Evolutionary conservation across 2,888 invertebrate genomes (phyloP).

Genomic region (Galerucella pusilla): DNA sequence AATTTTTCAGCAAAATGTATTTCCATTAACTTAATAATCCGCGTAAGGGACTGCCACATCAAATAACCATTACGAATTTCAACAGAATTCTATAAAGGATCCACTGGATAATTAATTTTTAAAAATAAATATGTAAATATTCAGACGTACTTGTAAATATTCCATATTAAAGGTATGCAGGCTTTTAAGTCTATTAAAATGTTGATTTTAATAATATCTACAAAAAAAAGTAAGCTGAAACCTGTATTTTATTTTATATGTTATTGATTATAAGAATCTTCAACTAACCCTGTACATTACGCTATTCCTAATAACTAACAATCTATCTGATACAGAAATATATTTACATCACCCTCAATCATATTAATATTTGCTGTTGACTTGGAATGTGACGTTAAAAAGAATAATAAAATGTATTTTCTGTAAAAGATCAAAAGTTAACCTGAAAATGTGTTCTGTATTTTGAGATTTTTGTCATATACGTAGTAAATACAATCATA

Average conservation of each 20-base stretch:
- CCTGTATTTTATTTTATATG: too few species aligned
- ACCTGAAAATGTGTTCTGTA: not conserved
- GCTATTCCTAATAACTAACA: too few species aligned
- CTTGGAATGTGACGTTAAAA: too few species aligned
- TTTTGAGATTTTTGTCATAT: not conserved
- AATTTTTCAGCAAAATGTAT: conserved; percentile 23
- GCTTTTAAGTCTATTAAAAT: too few species aligned
- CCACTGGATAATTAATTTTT: not conserved
- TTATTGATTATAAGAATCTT: too few species aligned
- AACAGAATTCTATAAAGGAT: not conserved
- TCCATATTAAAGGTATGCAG: not conserved
- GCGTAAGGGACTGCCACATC: conserved; percentile 7
- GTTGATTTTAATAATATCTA: too few species aligned
- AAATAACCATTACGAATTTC: conserved; percentile 15
- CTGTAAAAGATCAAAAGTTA: not conserved
- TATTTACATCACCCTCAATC: too few species aligned
- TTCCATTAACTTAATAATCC: conserved; percentile 31
- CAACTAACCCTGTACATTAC: too few species aligned
- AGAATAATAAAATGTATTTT: not conserved
- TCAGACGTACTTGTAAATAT: not conserved
- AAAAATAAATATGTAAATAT: not conserved
- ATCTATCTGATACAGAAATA: too few species aligned
- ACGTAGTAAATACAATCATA: not conserved
- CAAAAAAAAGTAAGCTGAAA: too few species aligned
- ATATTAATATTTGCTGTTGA: too few species aligned